These are phyloP conservation scores for Parnassius smintheus DNA, from an alignment of 2,888 invertebrate genomes.

Conservation along the genomic window DNA sequence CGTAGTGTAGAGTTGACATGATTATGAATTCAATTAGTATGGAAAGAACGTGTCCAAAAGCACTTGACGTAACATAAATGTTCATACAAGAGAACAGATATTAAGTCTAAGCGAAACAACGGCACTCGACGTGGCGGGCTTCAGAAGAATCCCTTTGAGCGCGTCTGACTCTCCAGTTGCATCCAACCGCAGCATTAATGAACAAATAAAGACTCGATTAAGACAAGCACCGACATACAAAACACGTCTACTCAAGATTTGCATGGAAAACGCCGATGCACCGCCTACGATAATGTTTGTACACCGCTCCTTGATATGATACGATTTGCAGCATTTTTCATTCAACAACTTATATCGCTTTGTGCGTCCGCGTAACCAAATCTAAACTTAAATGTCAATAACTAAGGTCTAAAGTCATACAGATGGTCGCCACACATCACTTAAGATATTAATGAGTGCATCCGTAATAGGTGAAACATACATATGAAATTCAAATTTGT, in stretches of 20 bases:
- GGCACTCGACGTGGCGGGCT: constrained; percentile 11
- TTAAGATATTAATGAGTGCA: constrained; percentile 81
- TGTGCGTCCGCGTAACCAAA: constrained; percentile 36
- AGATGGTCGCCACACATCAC: constrained; percentile 66
- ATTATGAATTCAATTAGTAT: too few species aligned
- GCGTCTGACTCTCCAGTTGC: constrained; percentile 26
- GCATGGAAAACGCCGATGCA: constrained; percentile 71
- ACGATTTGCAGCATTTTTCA: constrained; percentile 78
- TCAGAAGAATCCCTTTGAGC: constrained; percentile 26
- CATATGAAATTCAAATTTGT: constrained; percentile 81
- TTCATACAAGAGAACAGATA: constrained; percentile 10
- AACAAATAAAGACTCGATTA: constrained; percentile 36
- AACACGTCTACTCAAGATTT: constrained; percentile 56
- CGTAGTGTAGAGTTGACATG: neutral
- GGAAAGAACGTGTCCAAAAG: too few species aligned
- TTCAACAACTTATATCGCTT: constrained; percentile 70
- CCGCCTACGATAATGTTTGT: constrained; percentile 74
- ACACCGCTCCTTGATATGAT: constrained; percentile 74
- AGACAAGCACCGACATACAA: constrained; percentile 38
- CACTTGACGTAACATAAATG: neutral
- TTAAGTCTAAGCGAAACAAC: constrained; percentile 15
- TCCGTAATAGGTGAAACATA: constrained; percentile 80
- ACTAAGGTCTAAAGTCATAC: constrained; percentile 54
- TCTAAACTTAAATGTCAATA: constrained; percentile 35
- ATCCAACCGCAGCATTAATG: constrained; percentile 22